Base-by-base conservation (phyloP, 2,888 invertebrate genomes). In the Silvanus unidentatus region DNA sequence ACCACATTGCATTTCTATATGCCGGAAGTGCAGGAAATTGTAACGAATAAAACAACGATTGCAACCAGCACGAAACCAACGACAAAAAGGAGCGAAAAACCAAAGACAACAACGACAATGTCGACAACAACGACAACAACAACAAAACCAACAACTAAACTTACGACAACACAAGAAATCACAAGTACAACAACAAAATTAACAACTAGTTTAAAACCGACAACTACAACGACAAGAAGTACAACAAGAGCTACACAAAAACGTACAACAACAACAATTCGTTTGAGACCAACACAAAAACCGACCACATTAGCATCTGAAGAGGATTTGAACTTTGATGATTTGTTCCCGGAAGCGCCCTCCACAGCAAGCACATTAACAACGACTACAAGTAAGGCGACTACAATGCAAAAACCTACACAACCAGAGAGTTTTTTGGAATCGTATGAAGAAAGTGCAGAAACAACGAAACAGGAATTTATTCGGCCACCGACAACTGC, bases 1-100 rank as follows among this genome's bases (percentile, higher is more conserved):
- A 57, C 60, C 6, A 58, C 58, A 5, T 40, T 62, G 15, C 59
- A 60, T 42, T 62, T 60, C 37, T 62, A 52, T 32, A 58, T 47
- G 36, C 57, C 60, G n/a, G 49, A 50, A 11, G 32, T 11, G 10
- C 11, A 32, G n/a, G 15, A 16, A 22, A 22, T 22, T 6, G 13
- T 6, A 15, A 37, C n/a, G 12, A 22, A 22, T 22, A 22, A 22
- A 22, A 22, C 37, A 14, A 37, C 9, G n/a, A n/a, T n/a, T n/a
- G 13, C 6, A 35, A 35, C 14, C 10, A 32, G 6, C 3, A 32
- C 4, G 12, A 28, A 12, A 29, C 28, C 42, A n/a, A 52, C 43
- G 34, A 55, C 43, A 43, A 49, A 11, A 41, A 30, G 12, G 16
- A 30, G 35, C 8, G 14, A 47, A 16, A 14, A 15, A 28, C 9